Evolutionary conservation across 2,113 vertebrate genomes (phyloP), one percentile per base, ranked within the genome.

Genomic region (chimpanzee (Pan troglodytes)): DNA sequence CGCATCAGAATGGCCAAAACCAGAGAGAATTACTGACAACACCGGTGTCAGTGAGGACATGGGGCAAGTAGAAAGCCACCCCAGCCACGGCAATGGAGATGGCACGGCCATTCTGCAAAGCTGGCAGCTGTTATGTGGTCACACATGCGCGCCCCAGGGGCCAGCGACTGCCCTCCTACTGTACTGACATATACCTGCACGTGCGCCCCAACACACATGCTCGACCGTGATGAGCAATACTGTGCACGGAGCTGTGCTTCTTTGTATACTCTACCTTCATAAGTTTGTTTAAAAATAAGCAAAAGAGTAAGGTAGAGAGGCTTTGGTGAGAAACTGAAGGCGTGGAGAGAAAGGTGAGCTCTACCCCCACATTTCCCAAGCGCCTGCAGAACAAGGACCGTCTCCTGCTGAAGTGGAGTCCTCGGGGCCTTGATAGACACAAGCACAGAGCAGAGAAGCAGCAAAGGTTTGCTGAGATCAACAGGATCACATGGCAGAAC

Each of bases 401-500:
- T 11, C 5, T 11, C 20, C 57, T 25, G 16, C 48, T 8, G 13
- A n/a, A 17, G 13, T 4, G 23, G 38, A 48, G 57, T 18, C 16
- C 32, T 0, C 11, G 5, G 32, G 1, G 3, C 52, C 75, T 5
- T 0, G 50, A 27, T 1, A 38, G 72, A 43, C 35, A 16, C 6
- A 25, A 70, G 23, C 2, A 0, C 6, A 35, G 50, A 22, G 43
- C 27, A 8, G 6, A 79, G 52, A 27, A 22, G 11, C 22, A 45
- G 75, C 9, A 7, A 50, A 25, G 20, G 3, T 30, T 8, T 30
- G 40, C 57, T 17, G 14, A 43, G 68, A 22, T 1, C 23, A n/a
- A 6, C 22, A 27, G 43, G 22, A n/a, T 2, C 22, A 0, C 2
- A 0, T 0, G 1, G 35, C 17, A 27, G 30, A 50, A 59, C 30